Evolutionary conservation across 1,140 invertebrate species (phyloP).

Genomic region (Phymastichus coffea): DNA sequence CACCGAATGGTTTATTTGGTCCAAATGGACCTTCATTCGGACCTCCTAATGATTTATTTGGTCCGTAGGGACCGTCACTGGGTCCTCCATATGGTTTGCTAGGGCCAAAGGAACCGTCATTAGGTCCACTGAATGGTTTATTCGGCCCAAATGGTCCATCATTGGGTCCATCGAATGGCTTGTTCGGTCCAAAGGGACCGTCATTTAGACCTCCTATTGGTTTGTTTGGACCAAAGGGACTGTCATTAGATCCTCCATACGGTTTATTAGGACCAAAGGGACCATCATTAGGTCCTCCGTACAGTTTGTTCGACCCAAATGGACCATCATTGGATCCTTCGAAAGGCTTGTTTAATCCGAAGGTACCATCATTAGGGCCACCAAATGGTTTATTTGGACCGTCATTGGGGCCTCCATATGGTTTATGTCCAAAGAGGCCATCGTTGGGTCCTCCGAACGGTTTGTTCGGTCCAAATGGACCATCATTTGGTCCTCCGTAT

Average conservation of each 20-base stretch:
- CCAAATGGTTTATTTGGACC: no score
- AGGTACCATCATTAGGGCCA: conserved; percentile 20
- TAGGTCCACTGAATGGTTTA: neutral
- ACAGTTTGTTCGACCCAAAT: conserved; percentile 10
- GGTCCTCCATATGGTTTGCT: no score
- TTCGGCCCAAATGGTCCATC: neutral
- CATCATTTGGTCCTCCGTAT: neutral
- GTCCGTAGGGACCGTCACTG: no score
- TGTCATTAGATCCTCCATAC: neutral
- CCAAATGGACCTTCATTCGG: no score
- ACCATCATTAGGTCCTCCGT: conserved; percentile 14
- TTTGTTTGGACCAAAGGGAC: neutral
- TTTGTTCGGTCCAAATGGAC: conserved; percentile 12
- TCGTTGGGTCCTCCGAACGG: neutral
- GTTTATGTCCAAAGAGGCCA: neutral
- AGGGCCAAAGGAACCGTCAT: neutral
- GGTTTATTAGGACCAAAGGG: conserved; percentile 10
- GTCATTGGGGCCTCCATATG: no score
- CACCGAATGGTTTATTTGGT: no score
- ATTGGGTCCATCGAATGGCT: neutral
- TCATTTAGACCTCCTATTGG: neutral
- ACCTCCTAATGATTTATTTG: no score
- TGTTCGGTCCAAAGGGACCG: neutral
- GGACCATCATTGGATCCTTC: conserved; percentile 13
- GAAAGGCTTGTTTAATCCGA: no score